Evolutionary conservation across 2,888 invertebrate species (phyloP).

Genomic region (Deilephila elpenor): DNA sequence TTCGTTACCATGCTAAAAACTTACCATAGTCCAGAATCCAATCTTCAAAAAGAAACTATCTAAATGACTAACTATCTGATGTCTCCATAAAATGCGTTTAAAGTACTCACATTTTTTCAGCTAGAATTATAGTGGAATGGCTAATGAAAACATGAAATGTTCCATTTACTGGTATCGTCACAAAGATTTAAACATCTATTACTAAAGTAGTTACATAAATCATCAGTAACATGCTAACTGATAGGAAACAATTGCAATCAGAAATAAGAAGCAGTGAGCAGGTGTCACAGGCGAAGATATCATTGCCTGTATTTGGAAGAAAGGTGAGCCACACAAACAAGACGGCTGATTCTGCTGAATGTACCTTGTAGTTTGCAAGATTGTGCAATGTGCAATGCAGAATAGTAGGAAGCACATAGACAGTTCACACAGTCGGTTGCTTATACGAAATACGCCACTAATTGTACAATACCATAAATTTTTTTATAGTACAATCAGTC

Average conservation of each 20-base stretch:
- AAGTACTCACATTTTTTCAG: neutral
- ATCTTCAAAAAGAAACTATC: no score
- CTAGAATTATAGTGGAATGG: neutral
- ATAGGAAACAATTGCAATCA: neutral
- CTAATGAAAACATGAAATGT: no score
- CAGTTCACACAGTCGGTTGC: no score
- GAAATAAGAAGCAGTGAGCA: neutral
- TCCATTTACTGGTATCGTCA: neutral
- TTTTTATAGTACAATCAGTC: no score
- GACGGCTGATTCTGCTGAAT: slow-evolving; percentile 45
- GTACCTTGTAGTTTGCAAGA: neutral
- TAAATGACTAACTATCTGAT: no score
- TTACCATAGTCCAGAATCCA: no score
- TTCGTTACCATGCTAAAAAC: no score
- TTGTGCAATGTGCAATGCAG: no score
- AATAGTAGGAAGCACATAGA: no score
- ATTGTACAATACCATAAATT: no score
- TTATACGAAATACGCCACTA: no score
- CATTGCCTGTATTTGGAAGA: slow-evolving; percentile 56
- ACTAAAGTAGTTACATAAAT: neutral
- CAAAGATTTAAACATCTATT: neutral
- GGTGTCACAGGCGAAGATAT: slow-evolving; percentile 41
- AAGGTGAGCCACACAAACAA: slow-evolving; percentile 69
- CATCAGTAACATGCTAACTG: neutral
- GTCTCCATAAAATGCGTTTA: neutral